Percentiles rank a stretch among this genome's conserved stretches.
phyloP scores from a whole-genome alignment of 2,113 vertebrate species.

The Eleginops maclovinus region DNA sequence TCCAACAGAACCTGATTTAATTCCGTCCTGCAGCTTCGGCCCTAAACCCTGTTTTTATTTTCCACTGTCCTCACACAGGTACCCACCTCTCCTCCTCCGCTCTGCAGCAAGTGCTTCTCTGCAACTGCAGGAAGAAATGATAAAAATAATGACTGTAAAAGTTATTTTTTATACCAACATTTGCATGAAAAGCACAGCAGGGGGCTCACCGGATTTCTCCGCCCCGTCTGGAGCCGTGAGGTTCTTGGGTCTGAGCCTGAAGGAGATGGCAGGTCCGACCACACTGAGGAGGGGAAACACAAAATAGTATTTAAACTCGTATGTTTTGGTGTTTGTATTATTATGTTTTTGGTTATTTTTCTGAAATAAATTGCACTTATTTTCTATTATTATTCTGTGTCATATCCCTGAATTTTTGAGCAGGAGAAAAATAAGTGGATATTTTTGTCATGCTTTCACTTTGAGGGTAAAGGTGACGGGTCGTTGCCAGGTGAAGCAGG shows the following conservation, averaged over 20 bases:
- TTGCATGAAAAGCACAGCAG: background rate
- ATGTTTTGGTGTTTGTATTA: too few relatives aligned
- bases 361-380: too few relatives aligned
- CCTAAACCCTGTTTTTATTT: background rate
- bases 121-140: constrained; percentile 74
- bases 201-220: constrained; percentile 85
- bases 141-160: background rate
- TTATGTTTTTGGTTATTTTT: too few relatives aligned
- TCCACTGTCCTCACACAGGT: background rate
- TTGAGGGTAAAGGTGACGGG: background rate
- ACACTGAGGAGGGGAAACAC: constrained; percentile 80
- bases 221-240: constrained; percentile 86
- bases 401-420: too few relatives aligned
- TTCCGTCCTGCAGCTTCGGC: too few relatives aligned
- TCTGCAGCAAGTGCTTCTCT: constrained; percentile 89
- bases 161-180: too few relatives aligned
- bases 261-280: constrained; percentile 89
- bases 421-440: too few relatives aligned
- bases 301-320: too few relatives aligned
- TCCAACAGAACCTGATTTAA: too few relatives aligned
- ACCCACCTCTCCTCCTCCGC: constrained; percentile 89
- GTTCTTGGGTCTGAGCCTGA: constrained; percentile 91
- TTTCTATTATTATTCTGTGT: background rate
- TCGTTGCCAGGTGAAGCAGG: background rate
- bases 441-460: background rate